Evolutionary conservation across 2,113 vertebrate genomes (phyloP), one percentile per base, ranked within the genome.

Genomic region (Mustelus asterias): DNA sequence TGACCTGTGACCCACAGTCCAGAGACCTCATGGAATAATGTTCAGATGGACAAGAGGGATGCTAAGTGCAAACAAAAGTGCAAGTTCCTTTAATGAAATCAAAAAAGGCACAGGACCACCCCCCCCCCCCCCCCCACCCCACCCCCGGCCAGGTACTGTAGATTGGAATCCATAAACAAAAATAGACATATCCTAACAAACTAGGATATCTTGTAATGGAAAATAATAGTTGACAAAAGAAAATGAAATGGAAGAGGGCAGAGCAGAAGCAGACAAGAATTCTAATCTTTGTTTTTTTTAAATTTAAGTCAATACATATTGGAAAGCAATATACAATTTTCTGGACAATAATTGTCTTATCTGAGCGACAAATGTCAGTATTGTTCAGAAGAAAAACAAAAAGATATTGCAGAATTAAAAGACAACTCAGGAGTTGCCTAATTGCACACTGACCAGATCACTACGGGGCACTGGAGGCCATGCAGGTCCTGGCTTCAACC

Each of bases 1-100:
- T 95, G 94, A 95, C 94, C 94, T 95, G 94, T 95, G 44, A 95
- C 54, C 72, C 69, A 95, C 94, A 95, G 94, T 95, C 69, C 94
- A 95, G 41, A 76, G 69, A 41, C 22, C 69, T 95, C 24, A 26
- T 95, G 44, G 76, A 95, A 95, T 70, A 29, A 72, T 54, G 44
- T 95, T 95, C 69, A 72, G 67, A 95, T 95, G 94, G 94, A 48
- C 69, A 72, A 48, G 24, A 18, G 41, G 69, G 41, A 95, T 20
- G 41, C 67, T 29, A 72, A 72, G 67, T 48, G 67, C 29, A 95
- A 69, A 95, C 93, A 70, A 41, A 72, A 72, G 41, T 72, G 44
- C 10, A 24, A 4, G 93, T 72, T 44, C 67, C 11, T 54, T 26
- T 76, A 95, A 95, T 95, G 29, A 95, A 95, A 54, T 76, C 67